A percentile compares a stretch with the other conserved stretches of the same genome.
Evolutionary conservation across 1,140 invertebrate species (phyloP).

Genomic region (Ptiloglossa arizonensis): DNA sequence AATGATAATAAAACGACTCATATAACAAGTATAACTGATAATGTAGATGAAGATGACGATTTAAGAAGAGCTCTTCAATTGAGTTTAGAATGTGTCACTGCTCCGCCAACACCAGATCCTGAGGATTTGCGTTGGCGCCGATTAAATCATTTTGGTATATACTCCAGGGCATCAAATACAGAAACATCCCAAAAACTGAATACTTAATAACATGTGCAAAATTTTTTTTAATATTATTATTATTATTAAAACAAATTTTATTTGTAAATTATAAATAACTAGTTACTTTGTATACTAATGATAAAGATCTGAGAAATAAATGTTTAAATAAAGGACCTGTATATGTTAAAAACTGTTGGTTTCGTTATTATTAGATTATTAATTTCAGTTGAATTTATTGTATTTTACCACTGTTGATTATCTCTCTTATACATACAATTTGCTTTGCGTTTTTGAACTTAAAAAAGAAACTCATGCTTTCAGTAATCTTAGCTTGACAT

Average conservation of each 20-base stretch:
- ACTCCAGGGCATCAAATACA: conserved; percentile 64
- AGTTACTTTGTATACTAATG: conserved; percentile 68
- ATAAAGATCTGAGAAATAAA: conserved; percentile 42
- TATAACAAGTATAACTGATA: conserved; percentile 38
- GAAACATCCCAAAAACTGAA: conserved; percentile 76
- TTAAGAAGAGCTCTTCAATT: conserved; percentile 82
- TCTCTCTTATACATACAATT: neutral
- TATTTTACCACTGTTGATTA: neutral
- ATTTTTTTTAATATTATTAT: conserved; percentile 37
- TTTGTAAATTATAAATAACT: conserved; percentile 66
- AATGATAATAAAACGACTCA: conserved; percentile 37
- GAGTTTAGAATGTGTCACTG: conserved; percentile 82
- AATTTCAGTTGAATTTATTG: neutral
- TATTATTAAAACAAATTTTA: conserved; percentile 45
- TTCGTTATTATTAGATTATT: neutral
- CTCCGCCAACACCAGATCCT: conserved; percentile 77
- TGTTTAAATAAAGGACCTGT: conserved; percentile 43
- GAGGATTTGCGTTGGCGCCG: conserved; percentile 76
- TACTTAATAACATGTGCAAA: conserved; percentile 72
- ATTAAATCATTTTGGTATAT: conserved; percentile 63
- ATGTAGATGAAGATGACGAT: conserved; percentile 80
- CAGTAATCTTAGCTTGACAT: neutral
- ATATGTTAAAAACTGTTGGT: conserved; percentile 20
- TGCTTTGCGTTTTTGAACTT: neutral
- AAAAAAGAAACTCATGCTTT: neutral